Evolutionary conservation across 2,797 vertebrate species (phyloP), one percentile per base, ranked within the genome.

Genomic region (Hirundo rustica): DNA sequence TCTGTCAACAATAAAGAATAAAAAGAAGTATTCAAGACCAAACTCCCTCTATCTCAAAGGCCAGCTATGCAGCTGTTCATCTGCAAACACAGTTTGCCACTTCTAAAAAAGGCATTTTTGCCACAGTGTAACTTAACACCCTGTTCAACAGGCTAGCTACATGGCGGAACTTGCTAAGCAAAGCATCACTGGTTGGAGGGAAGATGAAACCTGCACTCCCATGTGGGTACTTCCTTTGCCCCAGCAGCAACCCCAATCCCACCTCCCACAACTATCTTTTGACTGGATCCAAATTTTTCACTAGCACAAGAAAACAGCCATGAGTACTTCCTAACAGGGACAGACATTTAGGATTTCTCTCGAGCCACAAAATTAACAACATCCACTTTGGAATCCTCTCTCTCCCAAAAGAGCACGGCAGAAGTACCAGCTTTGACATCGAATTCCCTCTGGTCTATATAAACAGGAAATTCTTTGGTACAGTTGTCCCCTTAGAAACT

Each of bases 31-130:
- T 48, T 77, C 47, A 65, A 42, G 58, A 85, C 29, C 32, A 11
- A 89, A 58, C 17, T 71, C 50, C 10, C n/a, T 67, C 51, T 71
- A 54, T 70, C 48, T 60, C 57, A 44, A 64, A 92, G 65, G 61
- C 72, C 29, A 89, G 68, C 75, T 80, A 71, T 4, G 82, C 87
- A 89, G 84, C 68, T 80, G 81, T 19, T 88, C 78, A 45, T 44
- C 78, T 20, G n/a, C 61, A 79, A 48, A 85, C 57, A 30, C 0
- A 13, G 61, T 51, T 48, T 36, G 44, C 62, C 78, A 87, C 61
- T 95, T 93, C 94, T 93, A 95, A 95, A 96, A 96, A 92, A 91
- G 87, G 78, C 73, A 4, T 15, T 94, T 95, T 95, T 94, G 89
- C 91, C 58, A 72, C 38, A 64, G 62, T 64, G 85, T 78, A 95